Conservation (phyloP, 2,888 invertebrate genomes). For the Hartigia nigra region DNA sequence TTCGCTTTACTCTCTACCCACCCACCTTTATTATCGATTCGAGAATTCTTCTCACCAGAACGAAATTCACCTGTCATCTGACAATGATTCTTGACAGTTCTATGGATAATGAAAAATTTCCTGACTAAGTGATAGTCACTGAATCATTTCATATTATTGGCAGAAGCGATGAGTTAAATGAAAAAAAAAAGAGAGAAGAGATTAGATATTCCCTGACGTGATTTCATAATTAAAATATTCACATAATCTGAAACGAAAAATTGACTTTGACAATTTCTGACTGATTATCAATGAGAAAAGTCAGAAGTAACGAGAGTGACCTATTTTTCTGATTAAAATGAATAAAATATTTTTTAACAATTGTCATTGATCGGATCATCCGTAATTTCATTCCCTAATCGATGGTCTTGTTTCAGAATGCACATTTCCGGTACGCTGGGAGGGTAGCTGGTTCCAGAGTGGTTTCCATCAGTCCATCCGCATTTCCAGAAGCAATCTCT, state of each 20-base stretch:
- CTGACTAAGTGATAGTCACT: too few species aligned
- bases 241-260: too few species aligned
- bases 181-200: too few species aligned
- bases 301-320: neutral
- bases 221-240: too few species aligned
- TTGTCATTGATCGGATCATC: neutral
- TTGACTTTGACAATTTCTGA: too few species aligned
- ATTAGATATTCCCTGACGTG: too few species aligned
- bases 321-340: neutral
- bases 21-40: slow-evolving; percentile 9
- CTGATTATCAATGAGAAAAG: neutral
- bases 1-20: slow-evolving; percentile 17
- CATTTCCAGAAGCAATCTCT: slow-evolving; percentile 83
- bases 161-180: too few species aligned
- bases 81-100: too few species aligned
- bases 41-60: too few species aligned
- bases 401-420: slow-evolving; percentile 70
- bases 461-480: slow-evolving; percentile 87
- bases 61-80: too few species aligned
- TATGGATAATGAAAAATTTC: too few species aligned
- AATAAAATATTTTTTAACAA: neutral
- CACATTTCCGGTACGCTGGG: slow-evolving; percentile 85
- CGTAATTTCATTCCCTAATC: neutral
- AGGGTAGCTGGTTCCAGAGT: slow-evolving; percentile 92
- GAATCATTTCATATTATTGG: too few species aligned